Evolutionary conservation across 2,888 invertebrate genomes (phyloP).

Genomic region (Stenichneumon culpator): DNA sequence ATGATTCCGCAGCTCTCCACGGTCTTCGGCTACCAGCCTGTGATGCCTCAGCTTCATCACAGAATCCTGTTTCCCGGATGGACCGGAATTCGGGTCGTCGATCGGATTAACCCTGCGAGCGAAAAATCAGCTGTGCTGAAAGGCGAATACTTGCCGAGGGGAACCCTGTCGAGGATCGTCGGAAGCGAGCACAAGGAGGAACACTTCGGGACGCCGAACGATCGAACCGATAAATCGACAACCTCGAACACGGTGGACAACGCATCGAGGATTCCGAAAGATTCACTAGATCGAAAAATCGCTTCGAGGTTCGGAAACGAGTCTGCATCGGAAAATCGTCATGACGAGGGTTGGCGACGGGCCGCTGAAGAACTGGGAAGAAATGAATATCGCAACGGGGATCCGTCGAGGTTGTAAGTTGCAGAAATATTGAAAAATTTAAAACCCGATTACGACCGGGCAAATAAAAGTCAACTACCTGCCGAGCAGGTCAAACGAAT

Average conservation of each 20-base stretch:
- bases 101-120: background rate
- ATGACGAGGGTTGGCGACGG: background rate
- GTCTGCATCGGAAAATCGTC: background rate
- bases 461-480: too few species aligned
- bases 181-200: constrained; percentile 18
- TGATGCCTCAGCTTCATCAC: constrained; percentile 49
- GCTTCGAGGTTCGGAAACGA: background rate
- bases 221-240: background rate
- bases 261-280: background rate
- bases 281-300: background rate
- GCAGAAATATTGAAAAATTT: too few species aligned
- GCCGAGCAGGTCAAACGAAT: too few species aligned
- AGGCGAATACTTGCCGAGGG: constrained; percentile 40
- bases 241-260: background rate
- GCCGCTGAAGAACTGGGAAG: background rate
- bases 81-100: background rate
- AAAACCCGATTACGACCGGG: too few species aligned
- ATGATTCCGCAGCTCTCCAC: constrained; percentile 18
- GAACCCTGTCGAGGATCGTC: constrained; percentile 36
- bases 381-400: background rate
- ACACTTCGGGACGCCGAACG: background rate
- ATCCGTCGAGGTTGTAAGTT: background rate
- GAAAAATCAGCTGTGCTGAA: constrained; percentile 1
- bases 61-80: constrained; percentile 41
- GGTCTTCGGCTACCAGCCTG: constrained; percentile 47